Evolutionary conservation across 2,797 vertebrate genomes (phyloP).

Genomic region (Echiichthys vipera): DNA sequence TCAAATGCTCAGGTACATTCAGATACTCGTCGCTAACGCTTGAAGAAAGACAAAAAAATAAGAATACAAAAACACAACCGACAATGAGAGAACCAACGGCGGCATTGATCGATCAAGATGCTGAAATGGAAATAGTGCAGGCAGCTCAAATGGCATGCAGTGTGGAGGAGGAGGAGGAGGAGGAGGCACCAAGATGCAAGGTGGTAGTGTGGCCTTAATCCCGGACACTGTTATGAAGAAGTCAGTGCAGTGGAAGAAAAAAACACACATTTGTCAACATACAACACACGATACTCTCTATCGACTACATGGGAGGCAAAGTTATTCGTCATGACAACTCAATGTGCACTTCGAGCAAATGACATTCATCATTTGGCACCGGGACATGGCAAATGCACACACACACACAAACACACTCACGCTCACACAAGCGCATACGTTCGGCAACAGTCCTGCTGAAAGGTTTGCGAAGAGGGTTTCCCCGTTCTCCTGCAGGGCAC

Average conservation of each 20-base stretch:
- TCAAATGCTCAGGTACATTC: slow-evolving; percentile 69
- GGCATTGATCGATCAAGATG: slow-evolving; percentile 71
- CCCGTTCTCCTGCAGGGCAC: slow-evolving; percentile 16
- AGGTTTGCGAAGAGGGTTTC: slow-evolving; percentile 15
- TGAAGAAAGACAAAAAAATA: slow-evolving; percentile 18
- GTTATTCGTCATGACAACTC: slow-evolving; percentile 72
- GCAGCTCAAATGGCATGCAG: slow-evolving; percentile 79
- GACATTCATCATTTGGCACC: slow-evolving; percentile 79
- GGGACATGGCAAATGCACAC: slow-evolving; percentile 70
- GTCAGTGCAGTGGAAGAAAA: slow-evolving; percentile 71
- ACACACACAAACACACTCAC: slow-evolving; percentile 33
- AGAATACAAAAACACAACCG: not conserved
- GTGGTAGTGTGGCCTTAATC: slow-evolving; percentile 60
- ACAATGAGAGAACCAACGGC: slow-evolving; percentile 68
- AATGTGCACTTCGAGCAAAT: slow-evolving; percentile 77
- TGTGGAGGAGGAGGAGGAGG: slow-evolving; percentile 59
- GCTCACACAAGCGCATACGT: not conserved
- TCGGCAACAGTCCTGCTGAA: slow-evolving; percentile 40
- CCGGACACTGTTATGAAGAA: slow-evolving; percentile 71
- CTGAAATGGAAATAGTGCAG: slow-evolving; percentile 78
- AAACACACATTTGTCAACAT: slow-evolving; percentile 71
- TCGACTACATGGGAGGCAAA: slow-evolving; percentile 75
- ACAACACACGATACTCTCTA: slow-evolving; percentile 64
- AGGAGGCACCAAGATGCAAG: slow-evolving; percentile 77
- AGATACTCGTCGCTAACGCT: slow-evolving; percentile 52